Percentiles rank a stretch among this genome's conserved stretches.
These are phyloP conservation scores for Cyclopterus lumpus DNA, from an alignment of 2,797 vertebrate species.

Conservation along the genomic window DNA sequence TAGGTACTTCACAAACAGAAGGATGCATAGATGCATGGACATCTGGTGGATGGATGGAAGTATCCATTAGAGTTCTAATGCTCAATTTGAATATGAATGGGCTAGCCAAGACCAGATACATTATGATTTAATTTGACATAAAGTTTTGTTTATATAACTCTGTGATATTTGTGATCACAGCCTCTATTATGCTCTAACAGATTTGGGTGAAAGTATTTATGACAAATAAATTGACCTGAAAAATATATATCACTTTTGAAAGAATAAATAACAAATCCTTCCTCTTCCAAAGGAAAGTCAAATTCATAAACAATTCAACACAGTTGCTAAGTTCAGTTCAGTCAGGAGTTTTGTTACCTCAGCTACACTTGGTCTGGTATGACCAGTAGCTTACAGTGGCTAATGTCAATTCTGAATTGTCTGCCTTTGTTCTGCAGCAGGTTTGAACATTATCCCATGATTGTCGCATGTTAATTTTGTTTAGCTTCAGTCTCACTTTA, in stretches of 20 bases:
- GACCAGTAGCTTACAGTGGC: not conserved
- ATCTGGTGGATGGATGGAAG: slow-evolving; percentile 6
- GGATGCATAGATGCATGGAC: not conserved
- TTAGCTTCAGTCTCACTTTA: not conserved
- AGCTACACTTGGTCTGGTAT: no score
- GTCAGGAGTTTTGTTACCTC: not conserved
- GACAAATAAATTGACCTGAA: no score
- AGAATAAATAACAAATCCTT: not conserved
- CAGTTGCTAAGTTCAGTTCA: not conserved
- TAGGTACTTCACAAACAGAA: slow-evolving; percentile 22
- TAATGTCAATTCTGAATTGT: not conserved
- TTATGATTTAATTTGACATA: not conserved
- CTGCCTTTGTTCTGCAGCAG: not conserved
- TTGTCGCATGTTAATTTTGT: not conserved
- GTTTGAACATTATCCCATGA: not conserved
- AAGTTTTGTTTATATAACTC: not conserved
- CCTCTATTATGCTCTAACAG: not conserved
- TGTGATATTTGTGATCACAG: not conserved
- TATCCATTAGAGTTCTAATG: slow-evolving; percentile 8
- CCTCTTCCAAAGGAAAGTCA: not conserved
- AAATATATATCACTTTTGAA: no score
- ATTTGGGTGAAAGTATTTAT: no score
- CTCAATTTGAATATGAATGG: not conserved
- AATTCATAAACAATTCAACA: not conserved
- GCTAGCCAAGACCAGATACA: not conserved